A percentile compares a stretch with the other conserved stretches of the same genome.
Conservation (phyloP, 2,888 invertebrate species). For the Dicroscelio sp. region DNA sequence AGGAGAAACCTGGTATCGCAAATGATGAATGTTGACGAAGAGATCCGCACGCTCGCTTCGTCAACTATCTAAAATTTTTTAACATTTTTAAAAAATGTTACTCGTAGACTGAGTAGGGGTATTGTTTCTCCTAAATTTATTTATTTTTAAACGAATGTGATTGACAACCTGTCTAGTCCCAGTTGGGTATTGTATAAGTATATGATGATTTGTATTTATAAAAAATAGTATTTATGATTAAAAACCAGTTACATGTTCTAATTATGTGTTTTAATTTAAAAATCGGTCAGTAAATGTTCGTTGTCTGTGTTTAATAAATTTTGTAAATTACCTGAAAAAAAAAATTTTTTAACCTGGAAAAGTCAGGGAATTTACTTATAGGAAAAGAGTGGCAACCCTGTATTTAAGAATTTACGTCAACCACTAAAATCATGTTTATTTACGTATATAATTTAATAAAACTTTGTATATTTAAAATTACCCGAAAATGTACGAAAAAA, state of each 20-base stretch:
- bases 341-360: neutral
- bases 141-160: neutral
- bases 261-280: conserved; percentile 5
- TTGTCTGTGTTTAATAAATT: neutral
- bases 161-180: neutral
- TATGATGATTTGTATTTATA: too few species aligned
- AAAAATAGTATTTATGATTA: too few species aligned
- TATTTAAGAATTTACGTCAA: too few species aligned
- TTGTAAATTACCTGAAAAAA: neutral
- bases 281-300: neutral
- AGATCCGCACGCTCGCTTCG: neutral
- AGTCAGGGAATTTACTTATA: neutral
- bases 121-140: too few species aligned
- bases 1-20: neutral
- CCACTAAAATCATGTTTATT: too few species aligned
- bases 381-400: conserved; percentile 6
- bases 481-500: too few species aligned
- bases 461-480: too few species aligned
- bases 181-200: too few species aligned
- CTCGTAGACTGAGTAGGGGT: neutral
- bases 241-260: neutral
- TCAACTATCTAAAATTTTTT: neutral
- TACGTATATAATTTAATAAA: too few species aligned
- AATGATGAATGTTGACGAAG: neutral
- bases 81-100: too few species aligned